Percentiles rank a stretch among this genome's conserved stretches.
Conservation (phyloP, 2,888 invertebrate species). For the Melanostoma mellinum region DNA sequence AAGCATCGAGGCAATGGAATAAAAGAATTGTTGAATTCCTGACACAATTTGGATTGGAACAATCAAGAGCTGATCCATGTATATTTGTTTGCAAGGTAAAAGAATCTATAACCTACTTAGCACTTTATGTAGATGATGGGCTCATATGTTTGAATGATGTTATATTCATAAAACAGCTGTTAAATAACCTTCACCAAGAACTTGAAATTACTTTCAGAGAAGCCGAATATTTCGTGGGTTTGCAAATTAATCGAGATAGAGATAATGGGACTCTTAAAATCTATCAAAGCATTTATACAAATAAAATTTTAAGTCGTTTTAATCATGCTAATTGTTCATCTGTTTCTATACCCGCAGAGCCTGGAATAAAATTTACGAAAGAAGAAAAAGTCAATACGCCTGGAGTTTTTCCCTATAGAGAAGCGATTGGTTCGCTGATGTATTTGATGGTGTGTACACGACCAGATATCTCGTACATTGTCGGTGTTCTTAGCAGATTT, state of each 20-base stretch:
- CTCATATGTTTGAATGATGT: slow-evolving; percentile 53
- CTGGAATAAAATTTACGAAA: slow-evolving; percentile 35
- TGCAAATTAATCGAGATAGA: slow-evolving; percentile 44
- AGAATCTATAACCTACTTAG: slow-evolving; percentile 55
- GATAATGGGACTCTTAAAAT: slow-evolving; percentile 40
- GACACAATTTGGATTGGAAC: too few relatives aligned
- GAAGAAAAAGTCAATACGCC: slow-evolving; percentile 4
- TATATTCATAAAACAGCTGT: slow-evolving; percentile 8
- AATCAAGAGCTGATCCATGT: slow-evolving; percentile 55
- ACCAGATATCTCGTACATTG: slow-evolving; percentile 56
- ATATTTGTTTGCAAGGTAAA: slow-evolving; percentile 56
- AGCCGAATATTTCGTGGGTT: slow-evolving; percentile 77
- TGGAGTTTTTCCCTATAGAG: slow-evolving; percentile 39
- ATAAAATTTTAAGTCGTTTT: slow-evolving; percentile 44
- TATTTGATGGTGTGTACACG: slow-evolving; percentile 43
- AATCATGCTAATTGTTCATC: slow-evolving; percentile 32
- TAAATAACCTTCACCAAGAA: slow-evolving; percentile 25
- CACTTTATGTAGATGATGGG: slow-evolving; percentile 74
- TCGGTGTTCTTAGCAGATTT: slow-evolving; percentile 40
- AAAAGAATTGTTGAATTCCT: too few relatives aligned
- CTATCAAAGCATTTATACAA: slow-evolving; percentile 41
- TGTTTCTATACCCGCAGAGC: slow-evolving; percentile 47
- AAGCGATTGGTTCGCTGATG: slow-evolving; percentile 57
- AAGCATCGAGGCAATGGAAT: too few relatives aligned
- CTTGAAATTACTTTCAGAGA: slow-evolving; percentile 73